Percentiles rank a stretch among this genome's conserved stretches.
These are phyloP conservation scores for Parelbella ahira DNA, from an alignment of 2,888 invertebrate species.

Conservation along the genomic window DNA sequence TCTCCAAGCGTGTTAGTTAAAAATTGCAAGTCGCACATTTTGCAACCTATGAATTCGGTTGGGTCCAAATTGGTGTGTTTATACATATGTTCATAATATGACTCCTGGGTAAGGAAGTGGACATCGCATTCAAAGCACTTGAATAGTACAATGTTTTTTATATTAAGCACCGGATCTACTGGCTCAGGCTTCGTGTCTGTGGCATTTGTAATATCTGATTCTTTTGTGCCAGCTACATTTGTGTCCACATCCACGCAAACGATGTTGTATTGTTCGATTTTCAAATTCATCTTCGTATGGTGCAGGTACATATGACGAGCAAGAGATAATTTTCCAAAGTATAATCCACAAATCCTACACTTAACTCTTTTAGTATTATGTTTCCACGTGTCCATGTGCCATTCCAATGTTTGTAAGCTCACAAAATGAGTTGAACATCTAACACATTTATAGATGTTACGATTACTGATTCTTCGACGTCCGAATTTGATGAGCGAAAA, in stretches of 20 bases:
- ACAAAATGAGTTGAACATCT: slow-evolving; percentile 15
- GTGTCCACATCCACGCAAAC: not conserved
- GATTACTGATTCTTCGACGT: not conserved
- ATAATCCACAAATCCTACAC: slow-evolving; percentile 1
- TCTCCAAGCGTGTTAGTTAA: slow-evolving; percentile 37
- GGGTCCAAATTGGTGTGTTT: slow-evolving; percentile 41
- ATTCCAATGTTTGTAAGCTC: slow-evolving; percentile 1
- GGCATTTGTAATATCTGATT: no score
- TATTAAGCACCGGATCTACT: no score
- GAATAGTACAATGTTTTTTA: slow-evolving; percentile 26
- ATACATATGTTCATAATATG: slow-evolving; percentile 42
- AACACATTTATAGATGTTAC: slow-evolving; percentile 8
- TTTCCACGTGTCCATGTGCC: slow-evolving; percentile 5
- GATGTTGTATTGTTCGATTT: slow-evolving; percentile 5
- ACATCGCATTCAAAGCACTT: slow-evolving; percentile 49
- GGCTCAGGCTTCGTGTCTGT: no score
- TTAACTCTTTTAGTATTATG: not conserved
- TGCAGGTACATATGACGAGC: slow-evolving; percentile 8
- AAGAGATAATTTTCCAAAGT: slow-evolving; percentile 3
- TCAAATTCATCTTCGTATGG: slow-evolving; percentile 1
- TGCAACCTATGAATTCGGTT: slow-evolving; percentile 52
- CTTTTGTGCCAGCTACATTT: no score
- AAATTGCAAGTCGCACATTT: slow-evolving; percentile 53
- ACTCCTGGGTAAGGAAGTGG: slow-evolving; percentile 38
- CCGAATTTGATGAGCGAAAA: slow-evolving; percentile 9